Base-by-base conservation (phyloP, 2,113 vertebrate species). In the Fukomys damarensis region DNA sequence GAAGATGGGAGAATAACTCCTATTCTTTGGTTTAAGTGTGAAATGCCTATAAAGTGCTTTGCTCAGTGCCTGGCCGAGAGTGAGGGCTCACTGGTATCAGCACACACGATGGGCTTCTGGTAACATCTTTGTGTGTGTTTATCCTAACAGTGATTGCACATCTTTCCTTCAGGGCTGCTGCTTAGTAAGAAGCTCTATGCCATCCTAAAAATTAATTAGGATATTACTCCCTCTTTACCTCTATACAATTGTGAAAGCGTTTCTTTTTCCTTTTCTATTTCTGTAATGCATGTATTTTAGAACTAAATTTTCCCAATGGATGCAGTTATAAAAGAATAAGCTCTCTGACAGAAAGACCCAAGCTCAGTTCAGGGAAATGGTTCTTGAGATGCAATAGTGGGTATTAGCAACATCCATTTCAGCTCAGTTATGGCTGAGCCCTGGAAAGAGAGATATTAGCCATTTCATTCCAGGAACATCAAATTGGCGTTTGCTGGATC, bases 301-400 rank as follows among this genome's bases (percentile, higher is more conserved):
- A 87, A n/a, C 70, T 86, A 46, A 66, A 66, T 94, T 72, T 83
- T 24, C 90, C 88, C 43, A n/a, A 65, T 10, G 43, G 56, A 83
- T 35, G 13, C 7, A 82, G 63, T 38, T 94, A 3, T 54, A 68
- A 88, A 83, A 46, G 43, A 91, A 32, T 72, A 92, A 85, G 54
- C 52, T 91, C 43, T 77, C 59, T 85, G 58, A 81, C 3, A 35
- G 77, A 70, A 86, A 89, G n/a, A 41, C 11, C 61, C 43, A 87
- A 72, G 56, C 94, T 90, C 92, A 83, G 30, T 90, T 79, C 77
- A 91, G 92, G 96, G 87, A 93, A 96, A 94, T 41, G 74, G 85
- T 68, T 56, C 89, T 97, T 86, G 93, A 95, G 88, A 89, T 70
- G 56, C 77, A 94, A 52, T 91, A 49, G 63, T 12, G 41, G 93